Evolutionary conservation across 2,888 invertebrate genomes (phyloP).

Genomic region (Poecilobothrus nobilitatus): DNA sequence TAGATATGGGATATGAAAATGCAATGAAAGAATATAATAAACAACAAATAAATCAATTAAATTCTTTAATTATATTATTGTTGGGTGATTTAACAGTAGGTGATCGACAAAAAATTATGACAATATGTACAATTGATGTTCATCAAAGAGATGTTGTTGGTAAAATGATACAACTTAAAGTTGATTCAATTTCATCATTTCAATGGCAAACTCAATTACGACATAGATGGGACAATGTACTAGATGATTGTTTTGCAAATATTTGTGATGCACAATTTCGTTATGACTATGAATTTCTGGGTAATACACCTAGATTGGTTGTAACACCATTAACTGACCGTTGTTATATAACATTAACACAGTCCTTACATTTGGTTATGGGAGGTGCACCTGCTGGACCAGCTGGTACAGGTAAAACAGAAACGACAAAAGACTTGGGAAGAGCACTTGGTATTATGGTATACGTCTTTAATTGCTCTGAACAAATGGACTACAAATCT

Average conservation of each 20-base stretch:
- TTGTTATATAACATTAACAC: constrained; percentile 90
- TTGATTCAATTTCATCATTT: constrained; percentile 70
- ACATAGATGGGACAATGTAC: constrained; percentile 72
- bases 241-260: constrained; percentile 79
- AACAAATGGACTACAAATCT: constrained; percentile 95
- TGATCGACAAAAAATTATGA: constrained; percentile 92
- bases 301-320: constrained; percentile 86
- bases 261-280: constrained; percentile 90
- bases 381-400: constrained; percentile 90
- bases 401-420: constrained; percentile 69
- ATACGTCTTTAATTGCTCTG: constrained; percentile 94
- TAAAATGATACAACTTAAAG: constrained; percentile 73
- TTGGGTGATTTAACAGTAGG: constrained; percentile 72
- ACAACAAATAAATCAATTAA: constrained; percentile 78
- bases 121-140: constrained; percentile 92
- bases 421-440: constrained; percentile 93
- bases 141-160: constrained; percentile 90
- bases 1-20: constrained; percentile 89
- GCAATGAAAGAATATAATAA: constrained; percentile 87
- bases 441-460: constrained; percentile 92
- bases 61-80: constrained; percentile 69
- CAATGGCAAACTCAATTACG: constrained; percentile 87
- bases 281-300: constrained; percentile 89
- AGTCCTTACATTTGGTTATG: constrained; percentile 85
- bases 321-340: constrained; percentile 92